These are phyloP conservation scores for Eugnorisma glareosa DNA, from an alignment of 2,888 invertebrate genomes.

Conservation along the genomic window DNA sequence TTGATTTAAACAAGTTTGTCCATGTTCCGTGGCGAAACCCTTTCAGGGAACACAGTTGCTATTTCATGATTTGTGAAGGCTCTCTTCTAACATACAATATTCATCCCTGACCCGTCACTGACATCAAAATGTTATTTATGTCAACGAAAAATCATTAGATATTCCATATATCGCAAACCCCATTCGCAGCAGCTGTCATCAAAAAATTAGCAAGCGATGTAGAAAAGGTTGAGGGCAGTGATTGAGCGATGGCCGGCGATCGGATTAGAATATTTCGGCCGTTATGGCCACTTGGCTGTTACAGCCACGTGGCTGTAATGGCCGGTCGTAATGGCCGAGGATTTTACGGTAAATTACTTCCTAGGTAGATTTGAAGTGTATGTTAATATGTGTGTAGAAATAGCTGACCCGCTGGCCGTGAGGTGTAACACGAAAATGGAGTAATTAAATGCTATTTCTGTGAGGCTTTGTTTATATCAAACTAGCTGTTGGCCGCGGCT, in stretches of 20 bases:
- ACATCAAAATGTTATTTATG: not conserved
- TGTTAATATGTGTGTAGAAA: constrained; percentile 5
- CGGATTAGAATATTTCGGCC: constrained; percentile 62
- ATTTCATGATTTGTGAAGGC: not conserved
- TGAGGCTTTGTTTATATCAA: not conserved
- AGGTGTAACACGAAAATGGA: constrained; percentile 8
- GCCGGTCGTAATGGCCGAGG: constrained; percentile 23
- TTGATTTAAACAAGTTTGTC: not conserved
- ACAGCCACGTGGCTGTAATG: constrained; percentile 37
- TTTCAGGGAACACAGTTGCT: not conserved
- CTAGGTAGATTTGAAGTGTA: not conserved
- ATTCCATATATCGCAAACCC: constrained; percentile 15
- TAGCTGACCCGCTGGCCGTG: not conserved
- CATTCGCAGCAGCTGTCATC: constrained; percentile 57
- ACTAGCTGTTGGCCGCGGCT: too few species aligned
- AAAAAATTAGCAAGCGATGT: constrained; percentile 53
- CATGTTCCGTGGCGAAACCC: not conserved
- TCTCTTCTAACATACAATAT: constrained; percentile 8
- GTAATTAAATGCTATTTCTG: not conserved
- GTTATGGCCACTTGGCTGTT: constrained; percentile 45
- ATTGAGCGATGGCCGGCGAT: constrained; percentile 48
- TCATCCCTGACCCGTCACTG: not conserved
- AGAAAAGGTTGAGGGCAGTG: constrained; percentile 35
- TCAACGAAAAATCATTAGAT: constrained; percentile 5
- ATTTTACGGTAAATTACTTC: constrained; percentile 43